These are phyloP conservation scores for Spilarctia lutea DNA, from an alignment of 2,888 invertebrate species.

Conservation along the genomic window DNA sequence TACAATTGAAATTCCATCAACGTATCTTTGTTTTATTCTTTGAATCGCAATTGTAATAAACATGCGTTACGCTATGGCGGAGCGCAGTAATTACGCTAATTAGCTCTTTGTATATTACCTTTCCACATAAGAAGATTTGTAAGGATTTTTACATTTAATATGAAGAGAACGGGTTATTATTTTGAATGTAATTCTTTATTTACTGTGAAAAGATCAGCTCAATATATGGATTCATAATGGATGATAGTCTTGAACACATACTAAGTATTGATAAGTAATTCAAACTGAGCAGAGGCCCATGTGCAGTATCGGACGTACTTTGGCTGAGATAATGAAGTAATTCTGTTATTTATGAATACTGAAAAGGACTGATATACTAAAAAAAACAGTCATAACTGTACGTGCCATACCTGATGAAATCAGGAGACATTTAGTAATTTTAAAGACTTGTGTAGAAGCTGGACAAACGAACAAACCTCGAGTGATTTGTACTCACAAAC, in stretches of 20 bases:
- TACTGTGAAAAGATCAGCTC: too few relatives aligned
- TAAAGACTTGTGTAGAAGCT: too few relatives aligned
- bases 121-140: constrained; percentile 6
- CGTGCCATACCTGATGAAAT: not conserved
- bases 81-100: constrained; percentile 50
- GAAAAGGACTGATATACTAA: not conserved
- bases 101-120: constrained; percentile 33
- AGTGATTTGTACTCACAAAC: too few relatives aligned
- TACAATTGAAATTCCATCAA: not conserved
- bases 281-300: too few relatives aligned
- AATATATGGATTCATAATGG: too few relatives aligned
- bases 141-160: not conserved
- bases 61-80: constrained; percentile 35
- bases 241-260: too few relatives aligned
- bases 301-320: too few relatives aligned
- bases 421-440: not conserved
- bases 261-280: too few relatives aligned
- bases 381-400: not conserved
- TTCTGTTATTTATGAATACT: not conserved
- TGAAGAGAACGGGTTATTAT: not conserved
- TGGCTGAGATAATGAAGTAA: too few relatives aligned
- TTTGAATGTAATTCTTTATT: not conserved
- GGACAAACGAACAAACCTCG: too few relatives aligned
- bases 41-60: constrained; percentile 34
- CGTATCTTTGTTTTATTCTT: constrained; percentile 31